Conservation (phyloP, 1,140 invertebrate species). For the Centruroides vittatus region DNA sequence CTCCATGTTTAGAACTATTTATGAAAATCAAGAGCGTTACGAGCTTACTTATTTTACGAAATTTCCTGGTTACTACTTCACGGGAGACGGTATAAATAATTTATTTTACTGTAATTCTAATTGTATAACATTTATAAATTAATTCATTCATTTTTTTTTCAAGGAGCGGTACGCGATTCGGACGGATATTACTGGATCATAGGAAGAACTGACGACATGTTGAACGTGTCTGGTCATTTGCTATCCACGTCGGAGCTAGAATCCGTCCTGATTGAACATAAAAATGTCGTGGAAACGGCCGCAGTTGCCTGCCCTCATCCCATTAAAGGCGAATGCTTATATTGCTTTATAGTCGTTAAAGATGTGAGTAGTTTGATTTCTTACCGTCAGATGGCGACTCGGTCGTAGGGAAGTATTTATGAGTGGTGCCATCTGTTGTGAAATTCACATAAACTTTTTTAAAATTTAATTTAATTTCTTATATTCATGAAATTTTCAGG, state of each 20-base stretch:
- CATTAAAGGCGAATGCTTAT: conserved; percentile 90
- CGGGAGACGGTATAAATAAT: conserved; percentile 66
- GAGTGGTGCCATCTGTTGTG: not conserved
- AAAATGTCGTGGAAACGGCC: conserved; percentile 75
- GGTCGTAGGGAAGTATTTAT: not conserved
- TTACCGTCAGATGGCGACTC: no score
- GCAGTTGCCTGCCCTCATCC: conserved; percentile 85
- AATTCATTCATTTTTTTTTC: not conserved
- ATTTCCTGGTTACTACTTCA: conserved; percentile 92
- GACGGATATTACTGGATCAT: conserved; percentile 97
- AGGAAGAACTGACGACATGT: conserved; percentile 92
- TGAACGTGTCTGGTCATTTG: conserved; percentile 94
- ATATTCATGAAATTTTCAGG: no score
- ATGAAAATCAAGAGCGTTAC: conserved; percentile 80
- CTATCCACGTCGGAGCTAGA: conserved; percentile 91
- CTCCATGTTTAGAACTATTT: conserved; percentile 89
- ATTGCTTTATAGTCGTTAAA: conserved; percentile 87
- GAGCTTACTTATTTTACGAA: conserved; percentile 88
- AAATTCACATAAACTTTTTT: not conserved
- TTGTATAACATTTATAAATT: no score
- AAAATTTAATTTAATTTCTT: no score
- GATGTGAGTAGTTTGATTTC: conserved; percentile 34
- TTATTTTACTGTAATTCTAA: no score
- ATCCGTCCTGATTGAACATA: conserved; percentile 70
- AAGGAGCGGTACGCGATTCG: conserved; percentile 67